Base-by-base conservation (phyloP, 2,113 vertebrate genomes). In the Monopterus albus region DNA sequence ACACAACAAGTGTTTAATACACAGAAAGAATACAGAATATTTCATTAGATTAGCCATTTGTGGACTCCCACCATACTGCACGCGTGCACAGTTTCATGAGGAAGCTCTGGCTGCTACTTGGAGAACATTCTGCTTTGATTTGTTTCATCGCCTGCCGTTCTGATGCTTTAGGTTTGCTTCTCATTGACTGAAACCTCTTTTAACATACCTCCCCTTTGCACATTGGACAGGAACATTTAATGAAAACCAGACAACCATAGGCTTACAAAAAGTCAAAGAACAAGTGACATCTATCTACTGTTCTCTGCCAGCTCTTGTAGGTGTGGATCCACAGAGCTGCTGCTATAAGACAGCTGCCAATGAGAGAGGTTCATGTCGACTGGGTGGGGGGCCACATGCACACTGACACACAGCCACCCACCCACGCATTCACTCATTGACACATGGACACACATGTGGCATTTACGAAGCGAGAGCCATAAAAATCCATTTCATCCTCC, bases 401-500 rank as follows among this genome's bases (percentile, higher is more conserved):
- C 14, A 26, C 36, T 64, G 17, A 62, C 71, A 50, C 58, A 62
- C 63, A 47, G 31, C 31, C 66, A 72, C 58, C 50, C 56, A 56
- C 45, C 3, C 63, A 78, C 60, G 77, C 63, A 74, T 59, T 72
- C 72, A 51, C 70, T 52, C 74, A 72, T 31, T 42, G 45, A 59
- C 57, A 40, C 64, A 55, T 40, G 11, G 35, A 59, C 29, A 75
- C 52, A 17, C 5, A 59, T 68, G 79, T 88, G 88, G 91, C 90
- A 91, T 91, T 92, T 91, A 93, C 8, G 76, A 91, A 90, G 87
- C 77, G 82, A 85, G 69, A 91, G 68, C 69, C 38, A 82, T 91
- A 83, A 87, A 77, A 86, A 91, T 86, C 83, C 87, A 89, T 79
- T 71, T 84, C 68, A 18, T 84, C 75, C 76, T 71, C 14, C 50